A percentile compares a stretch with the other conserved stretches of the same genome.
Conservation (phyloP, 2,797 vertebrate genomes). For the Aplochiton taeniatus region DNA sequence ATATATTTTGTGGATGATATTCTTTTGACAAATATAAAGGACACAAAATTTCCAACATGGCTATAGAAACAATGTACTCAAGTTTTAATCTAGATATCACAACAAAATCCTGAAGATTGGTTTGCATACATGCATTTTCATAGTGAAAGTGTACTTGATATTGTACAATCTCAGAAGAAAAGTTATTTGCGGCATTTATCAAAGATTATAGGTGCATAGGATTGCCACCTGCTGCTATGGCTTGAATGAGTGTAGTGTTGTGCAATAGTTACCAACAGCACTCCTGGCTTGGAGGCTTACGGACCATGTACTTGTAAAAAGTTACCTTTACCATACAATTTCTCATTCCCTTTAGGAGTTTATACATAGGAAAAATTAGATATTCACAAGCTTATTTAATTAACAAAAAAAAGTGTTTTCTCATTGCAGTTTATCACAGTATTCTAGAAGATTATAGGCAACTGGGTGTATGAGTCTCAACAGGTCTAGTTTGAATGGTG, state of each 20-base stretch:
- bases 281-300: conserved; percentile 16
- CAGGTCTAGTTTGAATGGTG: no score
- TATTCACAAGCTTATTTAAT: background rate
- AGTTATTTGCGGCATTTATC: conserved; percentile 43
- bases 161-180: conserved; percentile 30
- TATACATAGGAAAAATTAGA: no score
- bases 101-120: conserved; percentile 32
- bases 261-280: conserved; percentile 30
- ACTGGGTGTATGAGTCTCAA: no score
- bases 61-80: conserved; percentile 19
- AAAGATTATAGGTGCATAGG: conserved; percentile 49
- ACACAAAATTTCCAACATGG: conserved; percentile 8
- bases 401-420: background rate
- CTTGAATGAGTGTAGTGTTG: conserved; percentile 43
- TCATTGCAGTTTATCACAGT: no score
- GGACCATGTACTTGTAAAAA: conserved; percentile 21
- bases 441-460: no score
- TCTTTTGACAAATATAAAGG: background rate
- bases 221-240: conserved; percentile 58
- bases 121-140: conserved; percentile 52
- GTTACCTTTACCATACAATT: no score
- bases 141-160: conserved; percentile 18
- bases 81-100: conserved; percentile 32
- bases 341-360: no score
- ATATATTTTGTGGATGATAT: conserved; percentile 26